Percentiles rank a stretch among this genome's conserved stretches.
phyloP scores from a whole-genome alignment of 2,113 vertebrate genomes.

The Haliaeetus leucogaster region DNA sequence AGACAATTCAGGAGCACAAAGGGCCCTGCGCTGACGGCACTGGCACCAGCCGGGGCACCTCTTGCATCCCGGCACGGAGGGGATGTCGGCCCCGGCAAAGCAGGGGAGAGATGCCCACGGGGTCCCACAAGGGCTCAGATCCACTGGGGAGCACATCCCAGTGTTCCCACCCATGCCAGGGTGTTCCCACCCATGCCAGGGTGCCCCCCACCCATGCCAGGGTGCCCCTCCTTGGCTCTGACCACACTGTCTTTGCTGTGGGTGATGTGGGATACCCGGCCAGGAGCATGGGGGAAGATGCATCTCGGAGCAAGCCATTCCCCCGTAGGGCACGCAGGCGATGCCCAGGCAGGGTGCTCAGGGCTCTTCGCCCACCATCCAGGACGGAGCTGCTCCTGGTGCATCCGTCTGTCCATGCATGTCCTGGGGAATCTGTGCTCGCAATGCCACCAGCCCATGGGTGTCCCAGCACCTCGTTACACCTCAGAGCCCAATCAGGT shows the following conservation, averaged over 20 bases:
- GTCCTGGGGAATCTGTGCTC: background rate
- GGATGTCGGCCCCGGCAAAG: background rate
- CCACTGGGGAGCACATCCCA: background rate
- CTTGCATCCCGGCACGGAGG: background rate
- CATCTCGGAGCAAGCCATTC: background rate
- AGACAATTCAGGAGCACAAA: background rate
- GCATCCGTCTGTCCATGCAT: too few species aligned
- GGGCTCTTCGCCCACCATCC: accelerated
- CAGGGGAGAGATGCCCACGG: too few species aligned
- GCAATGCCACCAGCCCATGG: too few species aligned
- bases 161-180: too few species aligned
- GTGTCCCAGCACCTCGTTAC: background rate
- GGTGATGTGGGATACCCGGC: accelerated
- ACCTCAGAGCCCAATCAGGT: background rate
- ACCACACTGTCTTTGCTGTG: too few species aligned
- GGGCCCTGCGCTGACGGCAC: background rate
- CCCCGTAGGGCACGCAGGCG: accelerated
- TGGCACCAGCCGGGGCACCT: background rate
- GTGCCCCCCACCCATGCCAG: background rate
- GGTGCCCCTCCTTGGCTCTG: background rate
- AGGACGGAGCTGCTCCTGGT: background rate
- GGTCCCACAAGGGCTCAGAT: background rate
- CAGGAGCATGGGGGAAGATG: too few species aligned
- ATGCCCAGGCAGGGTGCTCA: background rate
- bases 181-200: too few species aligned